A percentile compares a stretch with the other conserved stretches of the same genome.
These are phyloP conservation scores for Capreolus pygargus DNA, from an alignment of 2,113 vertebrate genomes.

Conservation along the genomic window DNA sequence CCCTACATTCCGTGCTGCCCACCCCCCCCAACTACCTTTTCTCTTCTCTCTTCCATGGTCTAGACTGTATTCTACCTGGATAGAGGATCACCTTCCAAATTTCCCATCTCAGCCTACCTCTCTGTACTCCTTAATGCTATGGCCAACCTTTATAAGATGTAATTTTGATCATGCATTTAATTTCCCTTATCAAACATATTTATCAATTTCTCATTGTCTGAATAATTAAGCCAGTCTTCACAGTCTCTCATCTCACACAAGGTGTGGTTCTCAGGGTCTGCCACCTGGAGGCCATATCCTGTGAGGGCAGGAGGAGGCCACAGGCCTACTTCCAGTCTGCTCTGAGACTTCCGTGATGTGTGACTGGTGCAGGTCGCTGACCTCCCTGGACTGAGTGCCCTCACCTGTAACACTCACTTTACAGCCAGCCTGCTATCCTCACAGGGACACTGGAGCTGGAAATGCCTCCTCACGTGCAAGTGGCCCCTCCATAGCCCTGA, in stretches of 20 bases:
- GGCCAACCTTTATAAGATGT: neutral
- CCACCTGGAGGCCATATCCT: too few relatives aligned
- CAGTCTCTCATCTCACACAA: neutral
- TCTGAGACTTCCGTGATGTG: fast-evolving
- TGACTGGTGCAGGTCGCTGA: too few relatives aligned
- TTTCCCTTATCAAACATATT: neutral
- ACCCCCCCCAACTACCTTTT: neutral
- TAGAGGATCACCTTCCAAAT: neutral
- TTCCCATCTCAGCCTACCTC: neutral
- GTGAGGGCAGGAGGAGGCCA: too few relatives aligned
- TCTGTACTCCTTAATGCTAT: neutral
- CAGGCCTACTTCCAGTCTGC: neutral
- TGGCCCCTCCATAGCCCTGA: fast-evolving
- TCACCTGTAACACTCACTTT: neutral
- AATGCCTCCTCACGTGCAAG: neutral
- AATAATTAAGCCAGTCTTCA: neutral
- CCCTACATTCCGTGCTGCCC: fast-evolving
- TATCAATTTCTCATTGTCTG: neutral
- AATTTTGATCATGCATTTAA: neutral
- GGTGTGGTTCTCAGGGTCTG: neutral
- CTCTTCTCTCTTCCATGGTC: neutral
- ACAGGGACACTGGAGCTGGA: too few relatives aligned
- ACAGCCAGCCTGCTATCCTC: too few relatives aligned
- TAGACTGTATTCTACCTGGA: neutral
- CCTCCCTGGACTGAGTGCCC: neutral